Base-by-base conservation (phyloP, 2,888 invertebrate species). In the Apoda limacodes region DNA sequence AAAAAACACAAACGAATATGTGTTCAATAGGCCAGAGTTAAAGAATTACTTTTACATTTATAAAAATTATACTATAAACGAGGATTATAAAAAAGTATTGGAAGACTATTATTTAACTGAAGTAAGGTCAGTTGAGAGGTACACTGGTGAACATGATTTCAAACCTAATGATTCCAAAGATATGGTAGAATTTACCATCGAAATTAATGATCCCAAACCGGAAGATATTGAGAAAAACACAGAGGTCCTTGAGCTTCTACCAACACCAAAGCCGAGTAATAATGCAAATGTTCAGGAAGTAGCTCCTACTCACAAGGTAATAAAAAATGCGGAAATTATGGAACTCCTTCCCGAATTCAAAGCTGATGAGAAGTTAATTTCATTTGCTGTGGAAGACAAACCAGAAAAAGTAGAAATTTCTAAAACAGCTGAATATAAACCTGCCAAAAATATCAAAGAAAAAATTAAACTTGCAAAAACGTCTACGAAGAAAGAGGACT, bases 1-100 rank as follows among this genome's bases (percentile, higher is more conserved):
- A n/a, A 78, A 71, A 42, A 82, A 82, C 28, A 72, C 61, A 2
- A 65, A 76, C 28, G 68, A 75, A 36, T 81, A 76, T 41, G 71
- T 74, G 56, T 60, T 66, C 30, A 82, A 82, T 39, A 68, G 74
- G 34, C 87, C 87, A 1, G 85, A 87, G 42, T 67, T 88, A 40
- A 85, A 85, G 51, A 86, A 85, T 46, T 88, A 83, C 74, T 83
- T 88, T 48, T 88, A 88, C 45, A 82, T 88, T 4, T 88, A 87
- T 55, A 85, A 85, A 47, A 87, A 87, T 46, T 83, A 85, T 48
- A 83, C 84, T 0, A 83, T 84, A 3, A 81, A 83, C 35, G 82
- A 85, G 22, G 82, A 83, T 13, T 87, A 83, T 50, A 85, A 83
- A 43, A 70, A 83, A 41, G 60, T 84, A 25, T 52, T 88, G 3